Base-by-base conservation (phyloP, 2,888 invertebrate species). In the Neoaliturus tenellus region DNA sequence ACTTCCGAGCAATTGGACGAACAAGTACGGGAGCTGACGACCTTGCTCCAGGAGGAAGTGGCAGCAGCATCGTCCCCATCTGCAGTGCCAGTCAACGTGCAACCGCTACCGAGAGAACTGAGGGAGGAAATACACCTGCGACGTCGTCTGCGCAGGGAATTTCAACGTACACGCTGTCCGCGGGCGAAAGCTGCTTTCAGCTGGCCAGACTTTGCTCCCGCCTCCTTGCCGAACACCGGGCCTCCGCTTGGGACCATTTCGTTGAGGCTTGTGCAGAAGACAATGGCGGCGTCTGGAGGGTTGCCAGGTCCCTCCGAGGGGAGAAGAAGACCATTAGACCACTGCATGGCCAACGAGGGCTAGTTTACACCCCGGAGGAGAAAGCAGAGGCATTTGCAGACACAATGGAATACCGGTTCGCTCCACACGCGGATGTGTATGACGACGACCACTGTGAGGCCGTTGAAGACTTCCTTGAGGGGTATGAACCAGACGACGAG, bases 351-450 rank as follows among this genome's bases (percentile, higher is more conserved):
- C n/a, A n/a, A n/a, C n/a, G n/a, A n/a, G n/a, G n/a, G n/a, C 12
- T 39, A 2, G 35, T 83, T 31, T 83, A 69, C 44, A 20, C 62
- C 23, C 12, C 31, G 8, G 44, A 6, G 5, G 25, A 28, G 4
- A 31, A 41, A 6, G 69, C 71, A 0, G 51, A 69, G 39, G n/a
- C 41, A 1, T 80, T 80, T 20, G 67, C 83, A 10, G 83, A 80
- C 69, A 69, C 83, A 14, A 78, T 83, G 69, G 25, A 44, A n/a
- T 6, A 23, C 5, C 80, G 80, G 33, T 83, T 83, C 33, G 51
- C 80, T 20, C 80, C 80, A 23, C 55, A 55, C 44, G 25, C 55
- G n/a, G n/a, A n/a, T n/a, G n/a, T n/a, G n/a, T n/a, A n/a, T 33
- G 80, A 80, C 51, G 58, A 39, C 0, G 35, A 35, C 3, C 58